A percentile compares a stretch with the other conserved stretches of the same genome.
phyloP scores from a whole-genome alignment of 2,113 vertebrate genomes.

The Urocolius indicus region DNA sequence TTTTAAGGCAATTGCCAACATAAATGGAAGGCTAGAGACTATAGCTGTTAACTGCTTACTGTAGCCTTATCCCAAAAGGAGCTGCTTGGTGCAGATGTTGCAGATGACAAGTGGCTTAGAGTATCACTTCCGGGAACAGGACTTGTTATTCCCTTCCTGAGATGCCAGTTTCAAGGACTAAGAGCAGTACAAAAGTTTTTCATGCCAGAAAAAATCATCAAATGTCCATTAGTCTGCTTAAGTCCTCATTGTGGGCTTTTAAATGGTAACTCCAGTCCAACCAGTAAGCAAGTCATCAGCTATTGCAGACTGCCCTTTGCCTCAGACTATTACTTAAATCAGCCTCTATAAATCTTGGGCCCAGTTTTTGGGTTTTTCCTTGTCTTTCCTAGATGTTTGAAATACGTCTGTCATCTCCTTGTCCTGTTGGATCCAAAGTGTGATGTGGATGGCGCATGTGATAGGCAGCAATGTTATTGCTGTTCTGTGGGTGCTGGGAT shows the following conservation, averaged over 20 bases:
- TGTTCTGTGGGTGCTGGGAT: neutral
- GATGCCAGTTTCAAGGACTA: neutral
- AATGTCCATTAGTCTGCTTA: neutral
- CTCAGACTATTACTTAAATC: neutral
- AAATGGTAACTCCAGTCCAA: neutral
- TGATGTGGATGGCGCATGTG: neutral
- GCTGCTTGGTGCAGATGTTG: neutral
- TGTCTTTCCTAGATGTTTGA: neutral
- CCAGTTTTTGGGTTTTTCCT: neutral
- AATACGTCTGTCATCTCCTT: neutral
- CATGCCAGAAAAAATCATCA: neutral
- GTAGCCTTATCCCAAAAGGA: neutral
- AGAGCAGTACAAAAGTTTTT: neutral
- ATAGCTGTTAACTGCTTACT: neutral
- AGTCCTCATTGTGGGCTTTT: neutral
- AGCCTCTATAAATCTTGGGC: neutral
- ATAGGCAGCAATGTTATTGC: fast-evolving
- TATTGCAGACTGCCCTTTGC: neutral
- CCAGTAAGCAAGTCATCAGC: neutral
- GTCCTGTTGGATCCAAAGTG: neutral
- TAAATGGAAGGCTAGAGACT: neutral
- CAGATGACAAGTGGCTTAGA: neutral
- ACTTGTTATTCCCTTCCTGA: neutral
- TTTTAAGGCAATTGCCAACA: neutral
- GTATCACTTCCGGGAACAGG: neutral